Conservation (phyloP, 2,113 vertebrate genomes). For the Athene noctua region DNA sequence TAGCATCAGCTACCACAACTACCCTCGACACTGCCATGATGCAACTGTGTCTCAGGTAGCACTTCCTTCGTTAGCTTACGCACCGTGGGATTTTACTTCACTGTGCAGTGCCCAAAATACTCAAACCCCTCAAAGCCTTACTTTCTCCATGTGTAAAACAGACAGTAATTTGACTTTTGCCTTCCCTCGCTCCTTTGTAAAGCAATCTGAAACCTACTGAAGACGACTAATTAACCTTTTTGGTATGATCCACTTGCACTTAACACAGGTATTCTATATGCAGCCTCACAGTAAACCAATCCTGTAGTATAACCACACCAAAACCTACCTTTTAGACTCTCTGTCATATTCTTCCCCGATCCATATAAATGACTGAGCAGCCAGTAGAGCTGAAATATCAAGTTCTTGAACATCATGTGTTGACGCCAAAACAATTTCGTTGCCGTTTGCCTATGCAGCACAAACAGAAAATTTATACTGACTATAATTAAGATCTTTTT, state of each 20-base stretch:
- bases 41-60: neutral
- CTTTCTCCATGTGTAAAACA: neutral
- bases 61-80: neutral
- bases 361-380: conserved; percentile 93
- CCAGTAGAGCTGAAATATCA: conserved; percentile 89
- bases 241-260: neutral
- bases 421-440: conserved; percentile 95
- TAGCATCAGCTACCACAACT: neutral
- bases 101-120: neutral
- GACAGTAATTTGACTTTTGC: neutral
- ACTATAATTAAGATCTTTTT: neutral
- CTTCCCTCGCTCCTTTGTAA: neutral
- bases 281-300: neutral
- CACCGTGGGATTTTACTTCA: neutral
- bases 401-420: conserved; percentile 98
- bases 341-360: conserved; percentile 96
- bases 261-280: neutral
- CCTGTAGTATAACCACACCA: neutral
- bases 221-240: neutral
- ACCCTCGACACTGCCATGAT: neutral
- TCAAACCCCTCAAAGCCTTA: neutral
- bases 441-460: conserved; percentile 84
- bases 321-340: conserved; percentile 91
- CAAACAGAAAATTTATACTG: neutral
- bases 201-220: neutral